These are phyloP conservation scores for Rhinolophus sinicus DNA, from an alignment of 2,113 vertebrate genomes.

Conservation along the genomic window DNA sequence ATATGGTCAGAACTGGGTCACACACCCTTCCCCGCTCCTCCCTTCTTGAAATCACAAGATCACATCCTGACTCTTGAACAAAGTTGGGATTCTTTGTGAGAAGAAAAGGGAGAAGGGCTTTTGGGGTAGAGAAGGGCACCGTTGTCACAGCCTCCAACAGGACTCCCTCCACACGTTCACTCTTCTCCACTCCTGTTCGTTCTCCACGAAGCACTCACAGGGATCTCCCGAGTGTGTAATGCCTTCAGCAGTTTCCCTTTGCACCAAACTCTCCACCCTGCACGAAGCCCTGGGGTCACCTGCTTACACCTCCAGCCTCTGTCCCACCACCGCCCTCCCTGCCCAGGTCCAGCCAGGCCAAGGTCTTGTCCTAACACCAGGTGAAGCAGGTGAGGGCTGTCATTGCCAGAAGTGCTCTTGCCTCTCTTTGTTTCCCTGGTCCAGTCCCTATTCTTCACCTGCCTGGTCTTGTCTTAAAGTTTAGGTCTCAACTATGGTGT, in stretches of 20 bases:
- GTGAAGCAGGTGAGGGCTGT: background rate
- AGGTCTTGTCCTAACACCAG: background rate
- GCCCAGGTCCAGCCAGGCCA: background rate
- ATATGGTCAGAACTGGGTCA: background rate
- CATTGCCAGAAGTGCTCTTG: background rate
- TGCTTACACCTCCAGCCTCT: background rate
- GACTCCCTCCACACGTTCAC: background rate
- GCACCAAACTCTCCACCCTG: background rate
- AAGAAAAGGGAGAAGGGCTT: background rate
- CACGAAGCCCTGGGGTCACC: rapidly evolving
- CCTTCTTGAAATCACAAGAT: background rate
- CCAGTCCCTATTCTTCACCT: background rate
- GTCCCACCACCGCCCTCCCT: background rate
- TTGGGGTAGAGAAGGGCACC: background rate
- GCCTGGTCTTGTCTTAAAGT: background rate
- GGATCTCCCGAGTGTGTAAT: background rate
- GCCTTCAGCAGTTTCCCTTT: background rate
- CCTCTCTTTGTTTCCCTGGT: background rate
- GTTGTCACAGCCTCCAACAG: background rate
- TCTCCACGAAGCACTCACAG: background rate
- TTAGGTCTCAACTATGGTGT: background rate
- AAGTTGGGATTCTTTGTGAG: background rate
- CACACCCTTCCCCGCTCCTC: background rate
- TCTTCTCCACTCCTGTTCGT: background rate
- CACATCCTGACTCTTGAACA: background rate